phyloP scores from a whole-genome alignment of 1,140 invertebrate genomes.

The Halesus radiatus region DNA sequence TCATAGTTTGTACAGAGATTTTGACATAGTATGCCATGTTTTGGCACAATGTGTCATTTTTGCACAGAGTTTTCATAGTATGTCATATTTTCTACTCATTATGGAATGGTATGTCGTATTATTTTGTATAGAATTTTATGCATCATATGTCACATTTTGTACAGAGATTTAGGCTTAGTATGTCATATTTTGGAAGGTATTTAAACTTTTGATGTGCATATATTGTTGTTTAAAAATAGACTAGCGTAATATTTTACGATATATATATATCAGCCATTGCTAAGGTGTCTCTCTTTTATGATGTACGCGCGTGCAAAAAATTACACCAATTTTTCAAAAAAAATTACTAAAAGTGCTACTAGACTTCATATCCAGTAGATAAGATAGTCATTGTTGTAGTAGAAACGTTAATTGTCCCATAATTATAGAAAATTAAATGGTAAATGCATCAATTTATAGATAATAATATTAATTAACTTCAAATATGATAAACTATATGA shows the following conservation, averaged over 20 bases:
- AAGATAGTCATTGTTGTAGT: not conserved
- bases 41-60: not conserved
- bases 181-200: not conserved
- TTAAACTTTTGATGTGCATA: conserved; percentile 4
- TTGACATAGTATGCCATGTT: not conserved
- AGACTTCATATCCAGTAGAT: conserved; percentile 25
- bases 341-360: conserved; percentile 31
- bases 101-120: no score
- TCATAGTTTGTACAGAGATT: not conserved
- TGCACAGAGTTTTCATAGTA: not conserved
- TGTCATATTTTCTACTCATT: no score
- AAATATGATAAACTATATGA: not conserved
- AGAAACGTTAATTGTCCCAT: no score
- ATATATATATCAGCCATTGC: no score
- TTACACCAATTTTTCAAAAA: conserved; percentile 29
- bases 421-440: no score
- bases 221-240: not conserved
- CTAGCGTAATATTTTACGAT: not conserved
- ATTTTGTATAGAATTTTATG: not conserved
- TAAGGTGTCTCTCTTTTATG: not conserved
- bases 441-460: no score
- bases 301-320: conserved; percentile 3
- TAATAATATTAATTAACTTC: no score
- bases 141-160: conserved; percentile 15
- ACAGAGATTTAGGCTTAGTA: not conserved